Evolutionary conservation across 2,797 vertebrate species (phyloP), one percentile per base, ranked within the genome.

Genomic region (Urophycis tenuis): DNA sequence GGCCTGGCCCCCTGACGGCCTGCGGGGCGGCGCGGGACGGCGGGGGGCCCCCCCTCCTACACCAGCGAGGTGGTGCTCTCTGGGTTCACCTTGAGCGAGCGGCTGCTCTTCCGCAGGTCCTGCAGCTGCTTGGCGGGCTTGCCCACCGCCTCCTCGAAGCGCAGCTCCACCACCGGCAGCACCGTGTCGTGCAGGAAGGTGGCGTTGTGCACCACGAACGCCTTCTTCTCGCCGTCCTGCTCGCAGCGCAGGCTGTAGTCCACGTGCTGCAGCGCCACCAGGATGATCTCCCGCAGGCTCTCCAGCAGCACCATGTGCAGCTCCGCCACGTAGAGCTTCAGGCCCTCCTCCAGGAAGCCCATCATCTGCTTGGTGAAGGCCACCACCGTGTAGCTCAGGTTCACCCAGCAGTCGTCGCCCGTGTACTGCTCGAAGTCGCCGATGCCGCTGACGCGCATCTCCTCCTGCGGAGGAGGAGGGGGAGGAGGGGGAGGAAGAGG

Each of bases 351-450:
- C 91, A 99, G 79, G 89, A 99, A 99, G 84, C 92, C 95, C 96
- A 99, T 96, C 86, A 96, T 94, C 93, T 99, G 98, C 89, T 99
- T 99, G n/a, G 96, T 98, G 90, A 99, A 99, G 80, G 97, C 97
- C 78, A 99, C 97, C 1, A 99, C 84, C 0, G 98, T 99, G 90
- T 99, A 99, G 91, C 98, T 99, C 70, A 99, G 93, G 91, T 97
- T 98, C 82, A 99, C 97, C 98, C 98, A 99, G 92, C 98, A 99
- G 92, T 96, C 96, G 8, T 98, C 96, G 0, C 98, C 98, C 0
- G 95, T 98, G 90, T 98, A 97, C 82, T 96, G 96, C 74, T 98
- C 95, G 64, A 99, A 98, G 88, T 45, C 93, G 73, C 87, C 79
- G 10, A 99, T 91, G 1, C 97, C 95, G 0, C 97, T 97, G 81